Evolutionary conservation across 2,888 invertebrate genomes (phyloP).

Genomic region (Adelognathus sp.): DNA sequence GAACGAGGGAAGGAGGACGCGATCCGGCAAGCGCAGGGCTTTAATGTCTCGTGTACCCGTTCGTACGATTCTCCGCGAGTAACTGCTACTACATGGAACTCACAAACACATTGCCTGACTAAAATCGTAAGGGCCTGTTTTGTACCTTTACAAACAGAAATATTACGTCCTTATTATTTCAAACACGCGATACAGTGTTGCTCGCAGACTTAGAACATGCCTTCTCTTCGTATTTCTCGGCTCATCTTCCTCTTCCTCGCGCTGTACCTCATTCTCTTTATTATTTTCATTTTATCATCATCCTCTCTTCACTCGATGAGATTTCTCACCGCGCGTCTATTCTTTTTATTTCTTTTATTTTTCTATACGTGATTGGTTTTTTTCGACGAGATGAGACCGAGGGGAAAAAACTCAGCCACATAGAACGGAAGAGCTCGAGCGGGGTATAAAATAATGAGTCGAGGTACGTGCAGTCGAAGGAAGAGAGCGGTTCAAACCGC

Average conservation of each 20-base stretch:
- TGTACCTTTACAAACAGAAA: not conserved
- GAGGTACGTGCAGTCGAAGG: constrained; percentile 3
- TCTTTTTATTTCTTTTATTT: not conserved
- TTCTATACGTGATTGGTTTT: not conserved
- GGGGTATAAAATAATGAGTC: constrained; percentile 18
- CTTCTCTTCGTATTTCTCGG: not conserved
- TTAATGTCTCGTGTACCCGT: constrained; percentile 25
- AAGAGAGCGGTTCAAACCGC: constrained; percentile 26
- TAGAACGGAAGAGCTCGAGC: not conserved
- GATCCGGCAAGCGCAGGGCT: not conserved
- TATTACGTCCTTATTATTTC: not conserved
- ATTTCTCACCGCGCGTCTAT: not conserved
- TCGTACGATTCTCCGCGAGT: constrained; percentile 5
- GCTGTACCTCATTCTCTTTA: not conserved
- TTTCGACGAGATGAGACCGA: not conserved
- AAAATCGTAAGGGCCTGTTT: not conserved
- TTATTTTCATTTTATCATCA: not conserved
- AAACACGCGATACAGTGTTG: too few species aligned
- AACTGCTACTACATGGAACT: constrained; percentile 14
- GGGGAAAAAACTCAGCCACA: not conserved
- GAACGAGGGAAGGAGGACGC: not conserved
- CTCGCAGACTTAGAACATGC: too few species aligned
- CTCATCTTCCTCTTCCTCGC: constrained; percentile 5
- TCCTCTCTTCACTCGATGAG: not conserved
- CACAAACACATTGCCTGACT: not conserved